phyloP scores from a whole-genome alignment of 2,797 vertebrate genomes.

The Eremophila alpestris region DNA sequence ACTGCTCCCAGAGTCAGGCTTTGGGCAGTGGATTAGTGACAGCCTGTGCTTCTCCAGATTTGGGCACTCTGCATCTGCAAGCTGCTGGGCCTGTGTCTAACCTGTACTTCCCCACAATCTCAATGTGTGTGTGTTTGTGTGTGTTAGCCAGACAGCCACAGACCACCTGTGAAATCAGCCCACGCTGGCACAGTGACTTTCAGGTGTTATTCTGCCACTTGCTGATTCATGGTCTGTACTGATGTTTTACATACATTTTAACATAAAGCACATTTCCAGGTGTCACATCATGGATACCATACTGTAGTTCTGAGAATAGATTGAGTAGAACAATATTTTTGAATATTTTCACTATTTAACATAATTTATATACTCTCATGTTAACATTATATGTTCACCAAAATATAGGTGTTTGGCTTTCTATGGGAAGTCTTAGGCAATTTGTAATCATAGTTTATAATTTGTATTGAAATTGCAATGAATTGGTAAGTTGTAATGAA shows the following conservation, averaged over 20 bases:
- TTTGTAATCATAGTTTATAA: not conserved
- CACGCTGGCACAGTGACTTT: rapidly evolving
- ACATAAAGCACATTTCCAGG: not conserved
- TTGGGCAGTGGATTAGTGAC: not conserved
- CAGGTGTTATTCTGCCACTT: not conserved
- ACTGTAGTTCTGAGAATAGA: not conserved
- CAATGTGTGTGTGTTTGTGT: not conserved
- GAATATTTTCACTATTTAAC: not conserved
- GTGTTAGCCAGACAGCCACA: not conserved
- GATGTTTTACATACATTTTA: not conserved
- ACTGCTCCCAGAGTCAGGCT: not conserved
- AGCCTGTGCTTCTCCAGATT: rapidly evolving
- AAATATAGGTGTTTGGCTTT: not conserved
- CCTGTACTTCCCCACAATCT: not conserved
- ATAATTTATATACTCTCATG: not conserved
- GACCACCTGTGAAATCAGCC: not conserved
- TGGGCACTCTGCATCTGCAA: not conserved
- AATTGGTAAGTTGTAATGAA: not conserved
- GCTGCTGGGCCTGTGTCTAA: not conserved
- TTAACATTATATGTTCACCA: not conserved
- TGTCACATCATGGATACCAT: not conserved
- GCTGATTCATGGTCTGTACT: not conserved
- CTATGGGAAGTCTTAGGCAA: not conserved
- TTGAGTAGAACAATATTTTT: not conserved
- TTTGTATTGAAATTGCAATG: not conserved